Conservation (phyloP, 2,888 invertebrate genomes). For the Eristalinus sepulchralis region DNA sequence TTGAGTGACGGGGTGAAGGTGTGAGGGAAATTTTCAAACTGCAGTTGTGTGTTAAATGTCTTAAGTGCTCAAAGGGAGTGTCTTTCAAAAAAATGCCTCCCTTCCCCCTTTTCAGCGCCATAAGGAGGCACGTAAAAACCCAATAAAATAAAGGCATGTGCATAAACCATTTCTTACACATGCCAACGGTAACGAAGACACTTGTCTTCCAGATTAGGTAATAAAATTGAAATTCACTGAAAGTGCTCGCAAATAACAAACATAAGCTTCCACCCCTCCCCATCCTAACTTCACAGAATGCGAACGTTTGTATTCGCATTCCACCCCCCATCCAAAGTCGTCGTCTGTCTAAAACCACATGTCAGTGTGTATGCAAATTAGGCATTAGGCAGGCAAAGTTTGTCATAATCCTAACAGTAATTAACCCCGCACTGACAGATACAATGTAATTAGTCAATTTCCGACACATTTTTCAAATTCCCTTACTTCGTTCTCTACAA, state of each 20-base stretch:
- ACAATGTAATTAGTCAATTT: conserved; percentile 44
- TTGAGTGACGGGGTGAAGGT: too few species aligned
- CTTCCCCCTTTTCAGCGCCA: too few species aligned
- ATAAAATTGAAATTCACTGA: neutral
- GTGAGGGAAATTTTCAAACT: too few species aligned
- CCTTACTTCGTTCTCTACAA: neutral
- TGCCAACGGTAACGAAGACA: neutral
- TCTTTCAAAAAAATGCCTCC: too few species aligned
- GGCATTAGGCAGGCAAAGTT: conserved; percentile 29
- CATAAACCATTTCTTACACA: neutral
- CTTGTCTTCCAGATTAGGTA: neutral
- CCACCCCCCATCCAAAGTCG: neutral
- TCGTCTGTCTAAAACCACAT: neutral
- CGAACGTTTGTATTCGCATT: neutral
- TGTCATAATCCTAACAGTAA: conserved; percentile 47
- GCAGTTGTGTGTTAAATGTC: too few species aligned
- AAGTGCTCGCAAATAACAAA: neutral
- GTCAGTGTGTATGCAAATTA: conserved; percentile 31
- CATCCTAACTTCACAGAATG: neutral
- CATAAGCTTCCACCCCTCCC: neutral
- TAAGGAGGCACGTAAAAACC: neutral
- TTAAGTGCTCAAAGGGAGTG: too few species aligned
- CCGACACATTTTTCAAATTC: conserved; percentile 25
- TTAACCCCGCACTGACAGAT: conserved; percentile 48
- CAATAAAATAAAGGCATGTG: neutral